Conservation (phyloP, 2,113 vertebrate species). For the Boulengeromyrus knoepffleri region DNA sequence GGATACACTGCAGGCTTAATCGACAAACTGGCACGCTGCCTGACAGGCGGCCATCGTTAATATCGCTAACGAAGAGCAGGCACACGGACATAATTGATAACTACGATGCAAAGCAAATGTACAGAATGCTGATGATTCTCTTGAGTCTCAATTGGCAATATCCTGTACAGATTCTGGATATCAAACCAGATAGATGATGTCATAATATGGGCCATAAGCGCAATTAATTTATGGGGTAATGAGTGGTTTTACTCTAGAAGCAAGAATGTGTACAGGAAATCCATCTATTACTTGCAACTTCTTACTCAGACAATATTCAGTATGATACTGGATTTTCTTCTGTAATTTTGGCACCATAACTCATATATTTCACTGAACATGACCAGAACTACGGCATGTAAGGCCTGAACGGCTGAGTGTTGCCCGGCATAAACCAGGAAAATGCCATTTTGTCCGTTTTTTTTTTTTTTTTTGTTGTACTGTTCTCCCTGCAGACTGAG, state of each 20-base stretch:
- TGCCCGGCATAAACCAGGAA: not conserved
- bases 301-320: not conserved
- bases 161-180: not conserved
- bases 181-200: not conserved
- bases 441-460: not conserved
- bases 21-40: not conserved
- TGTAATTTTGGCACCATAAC: not conserved
- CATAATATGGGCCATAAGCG: not conserved
- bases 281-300: not conserved
- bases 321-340: not conserved
- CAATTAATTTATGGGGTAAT: not conserved
- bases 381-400: not conserved
- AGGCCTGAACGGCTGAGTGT: not conserved
- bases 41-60: not conserved
- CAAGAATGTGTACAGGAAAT: not conserved
- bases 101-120: not conserved
- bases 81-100: not conserved
- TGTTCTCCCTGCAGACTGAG: not conserved
- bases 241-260: not conserved
- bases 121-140: not conserved
- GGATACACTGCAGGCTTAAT: not conserved
- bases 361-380: not conserved
- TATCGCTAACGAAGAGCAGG: not conserved
- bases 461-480: not conserved
- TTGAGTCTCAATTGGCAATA: not conserved